phyloP scores from a whole-genome alignment of 2,888 invertebrate genomes.

The Brachyptera risi region DNA sequence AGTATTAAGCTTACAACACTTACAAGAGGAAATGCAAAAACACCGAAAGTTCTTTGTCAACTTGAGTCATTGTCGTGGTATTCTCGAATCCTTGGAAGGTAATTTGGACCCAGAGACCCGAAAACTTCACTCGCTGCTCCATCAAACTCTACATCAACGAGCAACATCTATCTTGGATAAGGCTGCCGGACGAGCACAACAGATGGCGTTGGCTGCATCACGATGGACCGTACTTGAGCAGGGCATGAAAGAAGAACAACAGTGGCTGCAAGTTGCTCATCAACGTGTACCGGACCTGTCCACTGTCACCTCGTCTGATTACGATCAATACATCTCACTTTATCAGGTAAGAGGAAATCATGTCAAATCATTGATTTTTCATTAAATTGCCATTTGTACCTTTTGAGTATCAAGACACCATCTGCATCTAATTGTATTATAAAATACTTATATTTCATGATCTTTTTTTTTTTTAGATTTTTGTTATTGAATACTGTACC shows the following conservation, averaged over 20 bases:
- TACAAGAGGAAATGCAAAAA: slow-evolving; percentile 87
- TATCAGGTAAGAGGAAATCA: slow-evolving; percentile 57
- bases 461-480: neutral
- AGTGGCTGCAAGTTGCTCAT: slow-evolving; percentile 79
- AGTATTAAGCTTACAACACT: slow-evolving; percentile 68
- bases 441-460: neutral
- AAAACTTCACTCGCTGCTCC: slow-evolving; percentile 65
- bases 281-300: slow-evolving; percentile 78
- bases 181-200: slow-evolving; percentile 75
- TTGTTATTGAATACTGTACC: neutral
- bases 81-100: slow-evolving; percentile 79
- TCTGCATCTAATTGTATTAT: neutral
- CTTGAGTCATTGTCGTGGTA: slow-evolving; percentile 79
- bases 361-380: too few relatives aligned
- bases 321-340: slow-evolving; percentile 77
- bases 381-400: too few relatives aligned
- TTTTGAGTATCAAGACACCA: neutral
- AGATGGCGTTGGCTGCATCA: slow-evolving; percentile 80
- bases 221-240: slow-evolving; percentile 77
- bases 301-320: slow-evolving; percentile 76
- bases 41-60: slow-evolving; percentile 86
- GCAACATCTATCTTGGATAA: slow-evolving; percentile 74
- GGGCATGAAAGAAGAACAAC: slow-evolving; percentile 75
- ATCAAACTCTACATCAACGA: slow-evolving; percentile 70
- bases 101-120: slow-evolving; percentile 78